phyloP scores from a whole-genome alignment of 1,140 invertebrate genomes.

The Penaeus japonicus region DNA sequence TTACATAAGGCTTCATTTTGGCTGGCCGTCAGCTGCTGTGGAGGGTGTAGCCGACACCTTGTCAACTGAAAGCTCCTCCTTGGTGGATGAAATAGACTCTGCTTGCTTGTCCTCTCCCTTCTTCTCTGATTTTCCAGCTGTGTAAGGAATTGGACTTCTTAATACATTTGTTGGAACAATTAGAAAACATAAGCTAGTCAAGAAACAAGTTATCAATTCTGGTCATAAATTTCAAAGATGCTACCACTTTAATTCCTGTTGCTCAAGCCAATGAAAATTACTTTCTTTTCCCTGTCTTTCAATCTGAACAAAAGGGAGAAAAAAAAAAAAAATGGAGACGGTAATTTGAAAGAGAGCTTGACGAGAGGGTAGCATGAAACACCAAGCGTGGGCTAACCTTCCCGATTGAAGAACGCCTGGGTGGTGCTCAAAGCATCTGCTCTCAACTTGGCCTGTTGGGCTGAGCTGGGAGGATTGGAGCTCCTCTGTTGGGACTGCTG shows the following conservation, averaged over 20 bases:
- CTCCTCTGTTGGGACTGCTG: conserved; percentile 41
- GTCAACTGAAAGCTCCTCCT: conserved; percentile 30
- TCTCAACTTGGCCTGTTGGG: conserved; percentile 62
- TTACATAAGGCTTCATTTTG: conserved; percentile 21
- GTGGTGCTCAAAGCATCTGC: conserved; percentile 62
- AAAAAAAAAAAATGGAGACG: background rate
- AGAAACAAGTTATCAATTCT: no score
- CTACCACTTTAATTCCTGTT: no score
- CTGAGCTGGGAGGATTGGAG: conserved; percentile 59
- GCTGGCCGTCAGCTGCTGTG: conserved; percentile 21
- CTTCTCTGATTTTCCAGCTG: conserved; percentile 45
- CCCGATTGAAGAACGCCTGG: conserved; percentile 61
- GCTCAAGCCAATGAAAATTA: no score
- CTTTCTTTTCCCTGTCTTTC: no score
- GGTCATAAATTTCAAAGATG: no score
- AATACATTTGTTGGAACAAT: no score
- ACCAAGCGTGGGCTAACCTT: conserved; percentile 34
- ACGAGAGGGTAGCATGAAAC: background rate
- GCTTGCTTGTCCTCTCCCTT: conserved; percentile 30
- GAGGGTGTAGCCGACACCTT: conserved; percentile 26
- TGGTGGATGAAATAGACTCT: conserved; percentile 13
- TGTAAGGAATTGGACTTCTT: background rate
- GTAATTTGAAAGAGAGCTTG: background rate
- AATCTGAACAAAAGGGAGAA: background rate
- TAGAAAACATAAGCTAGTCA: no score